Percentiles rank a stretch among this genome's conserved stretches.
phyloP scores from a whole-genome alignment of 2,888 invertebrate genomes.

The Sussaba pulchella region DNA sequence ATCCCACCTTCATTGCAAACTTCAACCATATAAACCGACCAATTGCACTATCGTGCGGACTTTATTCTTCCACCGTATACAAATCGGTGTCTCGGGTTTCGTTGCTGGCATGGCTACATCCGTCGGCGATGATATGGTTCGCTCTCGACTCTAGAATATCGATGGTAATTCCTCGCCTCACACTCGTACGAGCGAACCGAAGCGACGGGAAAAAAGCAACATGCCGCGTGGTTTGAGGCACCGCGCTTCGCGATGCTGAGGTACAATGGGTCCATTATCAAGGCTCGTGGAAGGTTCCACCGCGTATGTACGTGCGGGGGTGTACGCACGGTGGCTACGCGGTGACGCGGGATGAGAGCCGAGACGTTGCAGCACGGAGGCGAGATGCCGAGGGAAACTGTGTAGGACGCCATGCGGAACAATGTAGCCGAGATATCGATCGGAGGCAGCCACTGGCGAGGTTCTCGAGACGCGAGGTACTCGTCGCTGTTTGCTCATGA shows the following conservation, averaged over 20 bases:
- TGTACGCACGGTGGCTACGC: slow-evolving; percentile 42
- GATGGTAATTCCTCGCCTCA: slow-evolving; percentile 24
- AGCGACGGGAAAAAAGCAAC: slow-evolving; percentile 35
- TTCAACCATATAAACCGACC: no score
- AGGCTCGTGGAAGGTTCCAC: slow-evolving; percentile 36
- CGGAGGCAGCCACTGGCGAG: slow-evolving; percentile 45
- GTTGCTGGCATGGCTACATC: not conserved
- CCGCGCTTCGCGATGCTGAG: not conserved
- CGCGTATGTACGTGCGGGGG: slow-evolving; percentile 45
- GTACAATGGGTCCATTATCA: slow-evolving; percentile 51
- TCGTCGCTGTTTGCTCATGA: slow-evolving; percentile 20
- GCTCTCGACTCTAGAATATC: slow-evolving; percentile 43
- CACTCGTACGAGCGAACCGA: slow-evolving; percentile 67
- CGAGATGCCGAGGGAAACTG: not conserved
- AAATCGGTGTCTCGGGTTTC: not conserved
- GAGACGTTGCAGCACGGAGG: not conserved
- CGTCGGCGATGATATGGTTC: slow-evolving; percentile 13
- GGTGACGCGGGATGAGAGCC: slow-evolving; percentile 17
- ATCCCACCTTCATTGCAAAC: no score
- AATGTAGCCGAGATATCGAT: slow-evolving; percentile 72
- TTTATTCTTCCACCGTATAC: not conserved
- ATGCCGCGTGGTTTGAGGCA: not conserved
- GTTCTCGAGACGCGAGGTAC: slow-evolving; percentile 23
- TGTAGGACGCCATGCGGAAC: slow-evolving; percentile 56
- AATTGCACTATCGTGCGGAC: no score